phyloP scores from a whole-genome alignment of 2,888 invertebrate genomes.

The Idaea biselata region DNA sequence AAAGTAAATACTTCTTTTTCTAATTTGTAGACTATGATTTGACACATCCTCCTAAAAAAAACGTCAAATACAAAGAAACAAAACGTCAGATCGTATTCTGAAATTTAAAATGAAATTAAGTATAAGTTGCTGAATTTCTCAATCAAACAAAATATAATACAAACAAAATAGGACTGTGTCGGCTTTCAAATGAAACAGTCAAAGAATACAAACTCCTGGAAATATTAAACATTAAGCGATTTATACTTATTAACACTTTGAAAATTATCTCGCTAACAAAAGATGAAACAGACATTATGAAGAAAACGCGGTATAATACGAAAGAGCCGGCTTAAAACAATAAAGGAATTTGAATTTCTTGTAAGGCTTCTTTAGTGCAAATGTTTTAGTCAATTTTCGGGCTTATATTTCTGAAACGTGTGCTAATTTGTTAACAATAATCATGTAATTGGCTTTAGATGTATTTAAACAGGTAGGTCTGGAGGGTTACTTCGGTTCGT shows the following conservation, averaged over 20 bases:
- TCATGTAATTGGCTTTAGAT: background rate
- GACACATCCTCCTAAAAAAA: no score
- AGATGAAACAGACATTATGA: conserved; percentile 7
- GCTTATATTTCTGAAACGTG: conserved; percentile 15
- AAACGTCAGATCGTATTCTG: no score
- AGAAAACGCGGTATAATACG: conserved; percentile 12
- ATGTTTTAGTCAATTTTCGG: conserved; percentile 21
- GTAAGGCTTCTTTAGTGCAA: conserved; percentile 22
- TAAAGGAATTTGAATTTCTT: conserved; percentile 27
- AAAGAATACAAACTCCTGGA: background rate
- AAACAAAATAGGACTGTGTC: background rate
- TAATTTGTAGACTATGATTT: no score
- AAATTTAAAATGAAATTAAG: no score
- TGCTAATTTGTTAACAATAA: background rate
- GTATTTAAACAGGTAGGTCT: no score
- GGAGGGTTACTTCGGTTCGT: no score
- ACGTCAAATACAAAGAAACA: no score
- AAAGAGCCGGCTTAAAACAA: conserved; percentile 26
- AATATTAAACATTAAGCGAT: conserved; percentile 1
- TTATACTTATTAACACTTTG: background rate
- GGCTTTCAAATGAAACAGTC: background rate
- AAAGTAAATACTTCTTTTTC: no score
- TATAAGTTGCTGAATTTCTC: no score
- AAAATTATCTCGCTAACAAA: background rate
- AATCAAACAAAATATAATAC: no score